phyloP scores from a whole-genome alignment of 2,888 invertebrate species.

The Hirtodrosophila trivittata region DNA sequence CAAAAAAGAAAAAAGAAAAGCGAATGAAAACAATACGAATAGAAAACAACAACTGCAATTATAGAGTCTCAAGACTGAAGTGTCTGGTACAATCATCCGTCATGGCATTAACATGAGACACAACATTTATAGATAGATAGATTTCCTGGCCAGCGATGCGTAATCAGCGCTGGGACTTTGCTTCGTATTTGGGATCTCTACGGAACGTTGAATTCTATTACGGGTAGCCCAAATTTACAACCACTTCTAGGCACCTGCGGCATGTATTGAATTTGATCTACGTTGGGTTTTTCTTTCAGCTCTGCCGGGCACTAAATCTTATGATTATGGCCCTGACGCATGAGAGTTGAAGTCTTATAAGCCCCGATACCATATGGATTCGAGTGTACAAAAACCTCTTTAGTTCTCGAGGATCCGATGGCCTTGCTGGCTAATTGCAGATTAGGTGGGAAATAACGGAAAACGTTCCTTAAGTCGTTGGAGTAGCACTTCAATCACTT shows the following conservation, averaged over 20 bases:
- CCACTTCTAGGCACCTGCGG: slow-evolving; percentile 26
- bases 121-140: slow-evolving; percentile 58
- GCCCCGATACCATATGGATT: background rate
- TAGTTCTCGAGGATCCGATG: slow-evolving; percentile 27
- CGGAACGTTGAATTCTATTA: background rate
- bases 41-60: slow-evolving; percentile 52
- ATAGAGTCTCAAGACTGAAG: slow-evolving; percentile 53
- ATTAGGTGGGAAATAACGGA: slow-evolving; percentile 38
- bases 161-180: slow-evolving; percentile 50
- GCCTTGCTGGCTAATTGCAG: slow-evolving; percentile 32
- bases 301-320: slow-evolving; percentile 38
- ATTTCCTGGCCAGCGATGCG: slow-evolving; percentile 56
- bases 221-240: slow-evolving; percentile 35
- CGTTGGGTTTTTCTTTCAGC: background rate
- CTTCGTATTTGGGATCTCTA: slow-evolving; percentile 10
- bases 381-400: too few relatives aligned
- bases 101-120: slow-evolving; percentile 53
- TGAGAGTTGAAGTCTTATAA: slow-evolving; percentile 37
- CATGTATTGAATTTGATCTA: background rate
- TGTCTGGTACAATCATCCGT: slow-evolving; percentile 73
- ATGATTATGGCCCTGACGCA: slow-evolving; percentile 51
- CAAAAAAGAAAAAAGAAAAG: background rate
- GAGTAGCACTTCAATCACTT: slow-evolving; percentile 23
- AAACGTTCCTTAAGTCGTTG: slow-evolving; percentile 3
- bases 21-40: background rate